phyloP scores from a whole-genome alignment of 2,888 invertebrate species.

The Metopia argyrocephala region DNA sequence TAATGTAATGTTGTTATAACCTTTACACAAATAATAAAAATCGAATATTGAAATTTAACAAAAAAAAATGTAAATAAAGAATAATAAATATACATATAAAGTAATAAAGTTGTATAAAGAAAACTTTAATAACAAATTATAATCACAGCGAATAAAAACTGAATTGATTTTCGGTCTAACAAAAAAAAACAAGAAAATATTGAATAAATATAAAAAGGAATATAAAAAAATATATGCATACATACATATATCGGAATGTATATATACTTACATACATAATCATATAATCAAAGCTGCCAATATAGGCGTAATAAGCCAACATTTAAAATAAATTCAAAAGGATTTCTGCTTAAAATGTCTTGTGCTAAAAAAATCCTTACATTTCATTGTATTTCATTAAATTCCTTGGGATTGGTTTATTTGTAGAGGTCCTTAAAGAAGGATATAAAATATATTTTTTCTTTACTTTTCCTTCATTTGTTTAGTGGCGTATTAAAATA shows the following conservation, averaged over 20 bases:
- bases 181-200: not conserved
- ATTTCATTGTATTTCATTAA: not conserved
- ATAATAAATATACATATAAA: not conserved
- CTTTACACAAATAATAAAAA: constrained; percentile 8
- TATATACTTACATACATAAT: not conserved
- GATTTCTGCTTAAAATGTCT: too few species aligned
- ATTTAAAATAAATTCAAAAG: not conserved
- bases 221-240: too few species aligned
- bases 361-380: not conserved
- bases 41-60: constrained; percentile 10
- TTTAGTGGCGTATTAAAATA: constrained; percentile 14
- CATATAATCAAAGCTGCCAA: not conserved
- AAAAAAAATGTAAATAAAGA: not conserved
- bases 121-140: constrained; percentile 24
- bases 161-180: constrained; percentile 27
- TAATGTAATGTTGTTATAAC: not conserved
- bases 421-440: not conserved
- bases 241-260: not conserved
- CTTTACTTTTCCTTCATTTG: constrained; percentile 27
- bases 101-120: not conserved
- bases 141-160: constrained; percentile 25
- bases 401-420: not conserved
- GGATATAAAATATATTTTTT: too few species aligned
- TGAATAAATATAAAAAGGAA: too few species aligned
- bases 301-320: too few species aligned